phyloP scores from a whole-genome alignment of 2,113 vertebrate species.

The Psammodynastes pulverulentus region DNA sequence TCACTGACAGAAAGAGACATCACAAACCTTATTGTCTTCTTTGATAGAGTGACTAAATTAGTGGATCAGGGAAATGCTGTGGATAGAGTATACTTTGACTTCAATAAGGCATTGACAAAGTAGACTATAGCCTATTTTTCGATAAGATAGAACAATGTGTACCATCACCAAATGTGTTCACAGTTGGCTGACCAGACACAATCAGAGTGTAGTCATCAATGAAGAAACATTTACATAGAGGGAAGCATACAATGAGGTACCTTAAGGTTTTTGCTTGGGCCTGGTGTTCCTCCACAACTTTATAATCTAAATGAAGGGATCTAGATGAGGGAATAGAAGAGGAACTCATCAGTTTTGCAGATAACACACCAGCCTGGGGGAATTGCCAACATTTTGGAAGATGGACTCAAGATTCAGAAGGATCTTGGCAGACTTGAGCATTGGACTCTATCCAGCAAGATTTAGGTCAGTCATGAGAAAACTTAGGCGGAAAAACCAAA shows the following conservation, averaged over 20 bases:
- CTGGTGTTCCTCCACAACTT: neutral
- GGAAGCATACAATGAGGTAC: neutral
- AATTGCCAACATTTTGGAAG: neutral
- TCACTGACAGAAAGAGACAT: neutral
- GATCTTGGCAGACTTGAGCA: neutral
- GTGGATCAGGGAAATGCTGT: neutral
- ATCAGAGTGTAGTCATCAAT: neutral
- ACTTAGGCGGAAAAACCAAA: neutral
- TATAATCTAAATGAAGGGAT: neutral
- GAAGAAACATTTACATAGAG: neutral
- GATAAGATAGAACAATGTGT: neutral
- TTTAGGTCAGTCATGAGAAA: neutral
- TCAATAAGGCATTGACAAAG: neutral
- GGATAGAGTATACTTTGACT: neutral
- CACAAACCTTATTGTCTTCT: neutral
- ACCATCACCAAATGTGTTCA: neutral
- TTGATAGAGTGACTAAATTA: neutral
- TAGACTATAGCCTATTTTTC: neutral
- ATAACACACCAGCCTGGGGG: neutral
- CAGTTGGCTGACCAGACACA: neutral
- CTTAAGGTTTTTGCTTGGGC: neutral
- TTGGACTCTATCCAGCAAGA: neutral
- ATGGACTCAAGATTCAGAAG: neutral
- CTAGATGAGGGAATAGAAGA: neutral
- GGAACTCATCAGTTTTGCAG: neutral